A percentile compares a stretch with the other conserved stretches of the same genome.
phyloP scores from a whole-genome alignment of 2,888 invertebrate genomes.

The Yponomeuta plumbellus region DNA sequence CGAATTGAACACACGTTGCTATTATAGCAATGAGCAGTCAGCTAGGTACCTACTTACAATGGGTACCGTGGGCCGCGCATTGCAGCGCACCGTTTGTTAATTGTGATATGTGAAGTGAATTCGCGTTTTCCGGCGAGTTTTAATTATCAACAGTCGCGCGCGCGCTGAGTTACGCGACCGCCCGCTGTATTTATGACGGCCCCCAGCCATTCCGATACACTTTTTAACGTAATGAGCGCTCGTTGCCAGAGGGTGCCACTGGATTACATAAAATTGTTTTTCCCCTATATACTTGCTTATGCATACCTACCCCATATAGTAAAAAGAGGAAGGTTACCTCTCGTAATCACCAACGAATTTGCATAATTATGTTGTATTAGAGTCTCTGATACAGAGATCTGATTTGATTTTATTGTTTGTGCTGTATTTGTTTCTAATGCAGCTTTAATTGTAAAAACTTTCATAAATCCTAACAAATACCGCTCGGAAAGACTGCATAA shows the following conservation, averaged over 20 bases:
- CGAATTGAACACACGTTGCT: conserved; percentile 14
- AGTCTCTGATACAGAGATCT: neutral
- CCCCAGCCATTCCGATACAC: conserved; percentile 70
- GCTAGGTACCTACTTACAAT: neutral
- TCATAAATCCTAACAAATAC: too few species aligned
- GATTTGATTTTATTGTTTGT: neutral
- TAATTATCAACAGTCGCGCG: conserved; percentile 74
- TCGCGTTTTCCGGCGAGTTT: conserved; percentile 73
- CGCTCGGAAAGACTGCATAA: too few species aligned
- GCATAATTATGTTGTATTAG: neutral
- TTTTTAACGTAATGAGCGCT: conserved; percentile 72
- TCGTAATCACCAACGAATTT: neutral
- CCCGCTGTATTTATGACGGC: conserved; percentile 73
- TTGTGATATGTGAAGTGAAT: conserved; percentile 71
- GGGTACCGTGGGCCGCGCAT: conserved; percentile 12
- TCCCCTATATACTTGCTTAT: conserved; percentile 4
- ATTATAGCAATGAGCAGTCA: conserved; percentile 4
- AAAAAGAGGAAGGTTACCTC: neutral
- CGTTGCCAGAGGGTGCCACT: conserved; percentile 12
- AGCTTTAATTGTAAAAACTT: too few species aligned
- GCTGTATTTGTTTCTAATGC: too few species aligned
- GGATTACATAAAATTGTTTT: conserved; percentile 12
- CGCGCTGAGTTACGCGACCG: conserved; percentile 75
- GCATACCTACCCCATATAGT: neutral
- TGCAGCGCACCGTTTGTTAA: conserved; percentile 44